Evolutionary conservation across 2,113 vertebrate species (phyloP).

Genomic region (Neoarius graeffei): DNA sequence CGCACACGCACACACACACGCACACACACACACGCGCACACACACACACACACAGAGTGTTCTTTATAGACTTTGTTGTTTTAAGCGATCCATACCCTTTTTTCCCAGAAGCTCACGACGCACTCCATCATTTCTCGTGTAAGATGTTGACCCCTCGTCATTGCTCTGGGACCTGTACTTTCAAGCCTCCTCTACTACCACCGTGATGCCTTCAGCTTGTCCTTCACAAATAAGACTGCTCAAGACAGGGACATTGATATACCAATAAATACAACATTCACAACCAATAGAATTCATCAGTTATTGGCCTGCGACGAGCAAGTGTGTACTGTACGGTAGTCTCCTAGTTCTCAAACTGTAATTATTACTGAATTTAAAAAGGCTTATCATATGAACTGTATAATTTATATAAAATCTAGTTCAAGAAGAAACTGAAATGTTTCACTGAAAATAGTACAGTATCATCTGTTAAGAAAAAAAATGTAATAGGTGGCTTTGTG

Average conservation of each 20-base stretch:
- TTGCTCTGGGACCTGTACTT: slow-evolving; percentile 91
- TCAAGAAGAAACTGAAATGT: slow-evolving; percentile 59
- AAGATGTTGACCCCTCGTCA: slow-evolving; percentile 96
- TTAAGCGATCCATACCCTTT: slow-evolving; percentile 61
- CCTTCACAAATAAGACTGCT: slow-evolving; percentile 58
- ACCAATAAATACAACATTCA: slow-evolving; percentile 22
- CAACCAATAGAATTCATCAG: slow-evolving; percentile 25
- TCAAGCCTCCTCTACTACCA: slow-evolving; percentile 90
- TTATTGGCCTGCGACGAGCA: slow-evolving; percentile 40
- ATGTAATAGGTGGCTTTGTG: slow-evolving; percentile 90
- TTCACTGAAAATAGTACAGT: slow-evolving; percentile 62
- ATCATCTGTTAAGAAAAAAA: slow-evolving; percentile 70
- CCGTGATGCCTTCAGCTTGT: slow-evolving; percentile 70
- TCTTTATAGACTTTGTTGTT: slow-evolving; percentile 23
- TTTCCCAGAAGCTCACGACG: slow-evolving; percentile 89
- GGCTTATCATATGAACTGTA: slow-evolving; percentile 61
- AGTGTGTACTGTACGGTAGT: slow-evolving; percentile 47
- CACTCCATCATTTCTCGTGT: slow-evolving; percentile 93
- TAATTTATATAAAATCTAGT: slow-evolving; percentile 66
- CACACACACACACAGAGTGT: neutral
- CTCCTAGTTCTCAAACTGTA: slow-evolving; percentile 57
- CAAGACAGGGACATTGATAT: slow-evolving; percentile 36
- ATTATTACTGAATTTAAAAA: slow-evolving; percentile 53
- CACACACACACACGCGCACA: neutral
- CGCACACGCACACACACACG: slow-evolving; percentile 10